Conservation (phyloP, 2,113 vertebrate species). For the Heteronetta atricapilla region DNA sequence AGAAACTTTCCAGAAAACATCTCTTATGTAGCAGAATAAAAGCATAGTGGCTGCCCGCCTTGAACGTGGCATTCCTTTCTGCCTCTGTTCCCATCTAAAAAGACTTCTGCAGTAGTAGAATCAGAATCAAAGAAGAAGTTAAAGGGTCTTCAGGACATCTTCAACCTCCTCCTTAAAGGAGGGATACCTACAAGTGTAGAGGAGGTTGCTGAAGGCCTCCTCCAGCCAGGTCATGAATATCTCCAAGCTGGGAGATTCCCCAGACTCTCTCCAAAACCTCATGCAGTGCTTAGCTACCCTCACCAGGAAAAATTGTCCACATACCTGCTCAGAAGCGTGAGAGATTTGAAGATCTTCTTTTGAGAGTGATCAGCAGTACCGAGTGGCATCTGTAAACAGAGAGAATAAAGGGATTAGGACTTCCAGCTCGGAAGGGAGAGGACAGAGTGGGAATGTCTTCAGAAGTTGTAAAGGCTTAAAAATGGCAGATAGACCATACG, state of each 20-base stretch:
- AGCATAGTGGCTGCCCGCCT: not conserved
- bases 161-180: not conserved
- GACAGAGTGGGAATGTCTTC: not conserved
- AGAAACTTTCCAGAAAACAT: not conserved
- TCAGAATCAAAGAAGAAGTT: not conserved
- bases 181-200: not conserved
- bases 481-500: not conserved
- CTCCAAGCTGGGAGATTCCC: not conserved
- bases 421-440: not conserved
- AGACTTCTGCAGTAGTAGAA: not conserved
- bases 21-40: not conserved
- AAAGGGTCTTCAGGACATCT: not conserved
- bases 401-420: not conserved
- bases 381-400: not conserved
- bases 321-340: not conserved
- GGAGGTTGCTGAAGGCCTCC: not conserved
- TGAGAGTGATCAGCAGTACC: not conserved
- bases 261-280: not conserved
- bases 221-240: not conserved
- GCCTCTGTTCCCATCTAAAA: not conserved
- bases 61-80: not conserved
- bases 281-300: not conserved
- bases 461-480: conserved; percentile 8
- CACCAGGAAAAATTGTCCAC: not conserved
- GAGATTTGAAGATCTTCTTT: not conserved